Evolutionary conservation across 2,888 invertebrate genomes (phyloP).

Genomic region (Phortica magna): DNA sequence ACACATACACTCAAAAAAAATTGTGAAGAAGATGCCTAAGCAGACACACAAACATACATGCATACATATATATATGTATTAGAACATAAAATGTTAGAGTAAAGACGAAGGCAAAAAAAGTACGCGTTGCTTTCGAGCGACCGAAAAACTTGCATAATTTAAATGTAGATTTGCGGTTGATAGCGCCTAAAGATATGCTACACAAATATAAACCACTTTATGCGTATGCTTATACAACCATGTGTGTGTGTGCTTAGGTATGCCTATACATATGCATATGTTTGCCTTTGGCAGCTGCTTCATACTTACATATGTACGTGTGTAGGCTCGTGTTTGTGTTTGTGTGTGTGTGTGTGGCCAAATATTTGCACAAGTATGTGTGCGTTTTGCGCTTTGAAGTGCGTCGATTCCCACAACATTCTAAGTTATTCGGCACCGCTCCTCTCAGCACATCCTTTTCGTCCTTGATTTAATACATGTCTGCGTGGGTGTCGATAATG

Average conservation of each 20-base stretch:
- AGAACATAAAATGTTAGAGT: neutral
- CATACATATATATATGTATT: conserved; percentile 35
- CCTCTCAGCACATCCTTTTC: conserved; percentile 52
- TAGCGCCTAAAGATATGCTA: conserved; percentile 67
- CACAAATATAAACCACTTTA: conserved; percentile 56
- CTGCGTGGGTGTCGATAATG: conserved; percentile 43
- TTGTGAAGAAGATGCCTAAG: neutral
- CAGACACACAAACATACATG: conserved; percentile 42
- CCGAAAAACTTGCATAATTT: conserved; percentile 70
- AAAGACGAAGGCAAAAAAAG: neutral
- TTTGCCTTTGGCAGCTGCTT: neutral
- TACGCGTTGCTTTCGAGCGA: conserved; percentile 40
- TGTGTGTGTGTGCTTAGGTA: conserved; percentile 7
- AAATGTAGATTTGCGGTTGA: conserved; percentile 71
- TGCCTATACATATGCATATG: neutral
- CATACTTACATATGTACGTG: conserved; percentile 42
- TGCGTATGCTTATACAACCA: conserved; percentile 38
- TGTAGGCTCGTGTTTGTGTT: conserved; percentile 13
- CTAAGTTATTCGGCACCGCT: conserved; percentile 50
- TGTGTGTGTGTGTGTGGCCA: conserved; percentile 14
- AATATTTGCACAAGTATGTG: neutral
- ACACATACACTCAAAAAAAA: neutral
- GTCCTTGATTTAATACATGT: conserved; percentile 34
- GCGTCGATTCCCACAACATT: conserved; percentile 29
- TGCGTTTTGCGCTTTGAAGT: conserved; percentile 14